phyloP scores from a whole-genome alignment of 2,888 invertebrate genomes.

The Orthonychiurus folsomi region DNA sequence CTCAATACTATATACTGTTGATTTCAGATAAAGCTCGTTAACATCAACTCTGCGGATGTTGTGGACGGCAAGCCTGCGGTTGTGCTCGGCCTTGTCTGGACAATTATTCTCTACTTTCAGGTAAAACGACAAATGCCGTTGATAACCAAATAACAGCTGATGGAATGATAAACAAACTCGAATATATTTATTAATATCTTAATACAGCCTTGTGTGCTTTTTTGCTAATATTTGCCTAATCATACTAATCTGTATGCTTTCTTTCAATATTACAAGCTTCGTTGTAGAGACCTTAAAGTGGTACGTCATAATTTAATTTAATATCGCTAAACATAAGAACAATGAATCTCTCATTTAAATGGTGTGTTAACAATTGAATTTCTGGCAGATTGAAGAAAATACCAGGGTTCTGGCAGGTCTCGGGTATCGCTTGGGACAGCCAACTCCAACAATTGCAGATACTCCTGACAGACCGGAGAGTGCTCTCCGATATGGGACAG shows the following conservation, averaged over 20 bases:
- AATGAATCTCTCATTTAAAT: too few relatives aligned
- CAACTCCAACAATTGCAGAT: conserved; percentile 24
- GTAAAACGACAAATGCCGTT: conserved; percentile 50
- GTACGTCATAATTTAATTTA: too few relatives aligned
- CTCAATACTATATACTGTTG: too few relatives aligned
- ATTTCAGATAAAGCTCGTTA: conserved; percentile 81
- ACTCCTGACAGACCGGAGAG: conserved; percentile 21
- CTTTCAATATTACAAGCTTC: conserved; percentile 25
- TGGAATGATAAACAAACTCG: too few relatives aligned
- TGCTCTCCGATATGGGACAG: conserved; percentile 23
- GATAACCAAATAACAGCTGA: not conserved
- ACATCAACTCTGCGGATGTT: conserved; percentile 92
- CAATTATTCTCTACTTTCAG: conserved; percentile 97
- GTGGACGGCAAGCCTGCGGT: conserved; percentile 95
- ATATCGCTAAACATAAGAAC: too few relatives aligned
- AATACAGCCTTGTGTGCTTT: too few relatives aligned
- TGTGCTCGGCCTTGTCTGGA: conserved; percentile 94
- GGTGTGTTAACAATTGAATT: too few relatives aligned
- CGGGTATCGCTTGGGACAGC: conserved; percentile 34
- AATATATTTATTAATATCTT: conserved; percentile 2
- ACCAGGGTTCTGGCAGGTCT: conserved; percentile 59
- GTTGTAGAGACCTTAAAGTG: conserved; percentile 37
- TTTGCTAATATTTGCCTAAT: not conserved
- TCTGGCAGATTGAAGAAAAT: conserved; percentile 95
- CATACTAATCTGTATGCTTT: too few relatives aligned